Evolutionary conservation across 53 echinoderm and acorn worm species (phyloP).

Genomic region (Stichopus horrens): DNA sequence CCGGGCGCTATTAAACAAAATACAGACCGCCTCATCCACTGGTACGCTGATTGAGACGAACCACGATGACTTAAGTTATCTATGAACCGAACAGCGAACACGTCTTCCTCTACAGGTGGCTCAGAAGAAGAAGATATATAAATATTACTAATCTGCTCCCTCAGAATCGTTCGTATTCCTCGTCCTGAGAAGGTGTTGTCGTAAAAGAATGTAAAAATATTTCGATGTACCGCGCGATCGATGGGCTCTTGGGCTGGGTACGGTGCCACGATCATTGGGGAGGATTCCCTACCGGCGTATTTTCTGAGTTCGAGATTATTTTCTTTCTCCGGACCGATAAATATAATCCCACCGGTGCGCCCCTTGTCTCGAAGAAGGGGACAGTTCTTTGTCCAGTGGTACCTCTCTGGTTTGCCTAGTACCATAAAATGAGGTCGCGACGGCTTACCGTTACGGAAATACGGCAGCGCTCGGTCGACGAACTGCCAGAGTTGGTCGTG

Average conservation of each 20-base stretch:
- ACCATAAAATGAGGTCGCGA: slow-evolving; percentile 82
- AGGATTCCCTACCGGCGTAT: slow-evolving; percentile 67
- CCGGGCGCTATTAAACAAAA: slow-evolving; percentile 88
- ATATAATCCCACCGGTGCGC: slow-evolving; percentile 67
- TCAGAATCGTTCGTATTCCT: slow-evolving; percentile 69
- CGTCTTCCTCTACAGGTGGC: neutral
- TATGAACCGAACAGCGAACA: slow-evolving; percentile 48
- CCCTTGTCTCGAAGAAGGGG: slow-evolving; percentile 71
- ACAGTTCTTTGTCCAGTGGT: slow-evolving; percentile 81
- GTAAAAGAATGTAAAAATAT: slow-evolving; percentile 75
- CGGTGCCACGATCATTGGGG: slow-evolving; percentile 79
- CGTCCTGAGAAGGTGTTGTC: slow-evolving; percentile 68
- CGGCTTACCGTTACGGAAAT: slow-evolving; percentile 67
- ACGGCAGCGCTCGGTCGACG: slow-evolving; percentile 57
- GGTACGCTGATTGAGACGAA: slow-evolving; percentile 57
- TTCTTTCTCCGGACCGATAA: slow-evolving; percentile 82
- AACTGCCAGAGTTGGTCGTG: slow-evolving; percentile 74
- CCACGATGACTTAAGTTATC: slow-evolving; percentile 40
- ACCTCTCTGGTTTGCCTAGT: slow-evolving; percentile 71
- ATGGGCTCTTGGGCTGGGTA: slow-evolving; percentile 81
- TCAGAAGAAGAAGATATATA: slow-evolving; percentile 43
- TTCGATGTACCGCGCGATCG: slow-evolving; percentile 52
- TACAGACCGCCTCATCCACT: slow-evolving; percentile 88
- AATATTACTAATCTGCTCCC: slow-evolving; percentile 55
- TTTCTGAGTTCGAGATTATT: slow-evolving; percentile 64